These are phyloP conservation scores for Archilochus colubris DNA, from an alignment of 2,113 vertebrate species.

Conservation along the genomic window DNA sequence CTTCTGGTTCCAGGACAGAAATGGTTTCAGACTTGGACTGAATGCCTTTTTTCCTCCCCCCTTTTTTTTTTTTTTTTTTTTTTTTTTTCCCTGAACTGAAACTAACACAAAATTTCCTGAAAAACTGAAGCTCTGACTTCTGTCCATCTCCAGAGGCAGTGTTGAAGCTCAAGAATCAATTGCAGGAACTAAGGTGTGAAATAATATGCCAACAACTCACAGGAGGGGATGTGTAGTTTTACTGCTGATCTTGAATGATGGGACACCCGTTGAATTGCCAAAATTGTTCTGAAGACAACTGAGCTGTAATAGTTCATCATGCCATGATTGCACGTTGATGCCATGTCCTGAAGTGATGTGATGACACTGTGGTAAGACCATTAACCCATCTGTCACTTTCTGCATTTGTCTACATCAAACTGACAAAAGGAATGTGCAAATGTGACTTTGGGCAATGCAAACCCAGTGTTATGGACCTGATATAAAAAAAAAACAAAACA, in stretches of 20 bases:
- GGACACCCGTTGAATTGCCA: neutral
- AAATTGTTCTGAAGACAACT: neutral
- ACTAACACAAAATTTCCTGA: neutral
- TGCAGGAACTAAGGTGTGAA: neutral
- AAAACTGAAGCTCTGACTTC: neutral
- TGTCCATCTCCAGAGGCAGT: neutral
- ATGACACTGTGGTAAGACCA: neutral
- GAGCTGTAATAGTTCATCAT: conserved; percentile 1
- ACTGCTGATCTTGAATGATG: neutral
- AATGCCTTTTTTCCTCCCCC: neutral
- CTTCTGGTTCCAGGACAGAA: neutral
- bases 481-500: neutral
- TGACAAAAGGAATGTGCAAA: conserved; percentile 16
- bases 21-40: neutral
- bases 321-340: neutral
- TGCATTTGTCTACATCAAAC: conserved; percentile 39
- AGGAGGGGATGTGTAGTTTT: neutral
- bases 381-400: conserved; percentile 48
- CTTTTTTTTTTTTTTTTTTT: no score
- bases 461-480: neutral
- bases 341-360: conserved; percentile 7
- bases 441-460: neutral
- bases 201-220: neutral
- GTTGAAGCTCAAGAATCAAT: neutral
- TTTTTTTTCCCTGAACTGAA: neutral